These are phyloP conservation scores for Hemichromis elongatus DNA, from an alignment of 2,113 vertebrate species.

Conservation along the genomic window DNA sequence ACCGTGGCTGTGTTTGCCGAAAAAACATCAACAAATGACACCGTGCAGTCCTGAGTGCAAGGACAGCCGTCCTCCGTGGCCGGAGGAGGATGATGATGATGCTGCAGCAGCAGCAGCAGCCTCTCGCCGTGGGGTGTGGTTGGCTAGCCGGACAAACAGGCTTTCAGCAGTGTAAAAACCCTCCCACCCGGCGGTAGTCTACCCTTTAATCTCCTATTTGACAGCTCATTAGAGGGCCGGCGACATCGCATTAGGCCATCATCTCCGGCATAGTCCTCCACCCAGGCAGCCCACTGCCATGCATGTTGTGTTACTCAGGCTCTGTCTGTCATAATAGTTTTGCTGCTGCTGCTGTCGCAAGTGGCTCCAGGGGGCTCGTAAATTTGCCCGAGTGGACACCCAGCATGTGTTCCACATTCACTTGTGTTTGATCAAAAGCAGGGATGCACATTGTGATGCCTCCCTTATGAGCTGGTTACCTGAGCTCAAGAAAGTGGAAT, in stretches of 20 bases:
- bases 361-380: conserved; percentile 10
- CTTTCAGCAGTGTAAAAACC: conserved; percentile 4
- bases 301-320: neutral
- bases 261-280: neutral
- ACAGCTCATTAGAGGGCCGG: conserved; percentile 25
- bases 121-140: conserved; percentile 64
- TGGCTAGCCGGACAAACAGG: conserved; percentile 29
- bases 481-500: neutral
- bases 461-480: neutral
- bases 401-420: conserved; percentile 47
- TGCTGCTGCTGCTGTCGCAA: conserved; percentile 1
- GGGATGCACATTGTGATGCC: neutral
- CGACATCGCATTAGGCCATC: neutral
- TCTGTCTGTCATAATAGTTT: conserved; percentile 20
- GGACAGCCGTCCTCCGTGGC: conserved; percentile 34
- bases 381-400: conserved; percentile 25
- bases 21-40: neutral
- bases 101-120: conserved; percentile 29
- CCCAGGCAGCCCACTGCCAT: neutral
- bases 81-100: neutral
- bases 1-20: neutral
- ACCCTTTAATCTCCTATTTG: conserved; percentile 31
- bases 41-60: neutral
- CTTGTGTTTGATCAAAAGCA: conserved; percentile 25
- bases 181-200: neutral